Conservation (phyloP, 2,888 invertebrate species). For the Barypeithes pellucidus region DNA sequence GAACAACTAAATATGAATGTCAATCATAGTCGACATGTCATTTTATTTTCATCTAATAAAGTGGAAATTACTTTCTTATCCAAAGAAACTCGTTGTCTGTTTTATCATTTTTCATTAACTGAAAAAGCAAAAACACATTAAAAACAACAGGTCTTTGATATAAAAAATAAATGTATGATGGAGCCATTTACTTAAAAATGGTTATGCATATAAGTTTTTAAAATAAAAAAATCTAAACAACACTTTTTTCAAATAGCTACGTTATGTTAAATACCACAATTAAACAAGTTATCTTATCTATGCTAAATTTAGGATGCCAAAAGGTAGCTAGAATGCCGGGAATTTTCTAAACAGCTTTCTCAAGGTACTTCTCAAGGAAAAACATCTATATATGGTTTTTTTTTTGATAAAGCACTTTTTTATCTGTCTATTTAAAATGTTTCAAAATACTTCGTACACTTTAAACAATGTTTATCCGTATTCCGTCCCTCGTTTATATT, state of each 20-base stretch:
- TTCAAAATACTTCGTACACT: slow-evolving; percentile 43
- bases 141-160: too few species aligned
- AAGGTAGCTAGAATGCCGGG: slow-evolving; percentile 41
- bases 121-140: too few species aligned
- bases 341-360: slow-evolving; percentile 40
- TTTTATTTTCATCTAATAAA: too few species aligned
- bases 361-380: slow-evolving; percentile 50
- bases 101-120: too few species aligned
- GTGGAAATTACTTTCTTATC: too few species aligned
- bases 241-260: neutral
- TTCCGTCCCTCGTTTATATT: slow-evolving; percentile 62
- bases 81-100: too few species aligned
- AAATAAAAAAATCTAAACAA: too few species aligned
- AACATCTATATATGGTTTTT: slow-evolving; percentile 40
- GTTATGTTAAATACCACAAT: slow-evolving; percentile 47
- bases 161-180: too few species aligned
- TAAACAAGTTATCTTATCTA: slow-evolving; percentile 50
- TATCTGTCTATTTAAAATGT: slow-evolving; percentile 51
- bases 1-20: too few species aligned
- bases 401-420: slow-evolving; percentile 45
- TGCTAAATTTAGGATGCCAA: slow-evolving; percentile 50
- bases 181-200: too few species aligned
- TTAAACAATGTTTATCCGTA: slow-evolving; percentile 53
- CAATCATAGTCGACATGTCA: too few species aligned
- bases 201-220: too few species aligned